These are phyloP conservation scores for Hydrophis major DNA, from an alignment of 2,797 vertebrate species.

Conservation along the genomic window DNA sequence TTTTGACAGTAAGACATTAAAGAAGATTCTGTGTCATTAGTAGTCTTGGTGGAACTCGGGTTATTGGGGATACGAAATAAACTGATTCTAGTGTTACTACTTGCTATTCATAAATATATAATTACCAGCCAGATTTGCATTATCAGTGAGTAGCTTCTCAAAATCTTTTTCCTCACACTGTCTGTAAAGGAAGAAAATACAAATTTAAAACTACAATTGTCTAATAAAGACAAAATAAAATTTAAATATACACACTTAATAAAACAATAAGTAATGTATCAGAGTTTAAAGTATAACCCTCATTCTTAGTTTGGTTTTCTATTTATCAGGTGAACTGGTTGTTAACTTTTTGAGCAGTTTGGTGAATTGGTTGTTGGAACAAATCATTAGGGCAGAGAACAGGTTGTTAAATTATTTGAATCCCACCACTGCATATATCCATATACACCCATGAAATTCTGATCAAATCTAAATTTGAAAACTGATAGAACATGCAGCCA, in stretches of 20 bases:
- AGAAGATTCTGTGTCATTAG: not conserved
- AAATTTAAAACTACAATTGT: constrained; percentile 13
- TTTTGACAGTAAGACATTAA: not conserved
- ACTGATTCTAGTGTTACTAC: not conserved
- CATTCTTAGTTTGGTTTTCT: not conserved
- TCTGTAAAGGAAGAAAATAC: constrained; percentile 61
- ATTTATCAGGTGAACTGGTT: not conserved
- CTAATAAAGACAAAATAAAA: not conserved
- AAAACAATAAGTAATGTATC: not conserved
- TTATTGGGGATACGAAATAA: not conserved
- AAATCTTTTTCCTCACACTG: constrained; percentile 78
- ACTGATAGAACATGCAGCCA: not conserved
- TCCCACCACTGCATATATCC: too few relatives aligned
- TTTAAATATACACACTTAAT: not conserved
- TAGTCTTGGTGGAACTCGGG: not conserved
- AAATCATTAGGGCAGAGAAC: too few relatives aligned
- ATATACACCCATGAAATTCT: not conserved
- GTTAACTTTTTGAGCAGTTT: too few relatives aligned
- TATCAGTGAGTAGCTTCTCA: constrained; percentile 80
- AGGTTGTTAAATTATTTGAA: too few relatives aligned
- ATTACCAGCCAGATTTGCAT: constrained; percentile 86
- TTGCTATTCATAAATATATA: constrained; percentile 16
- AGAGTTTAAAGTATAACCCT: not conserved
- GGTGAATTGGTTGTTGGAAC: too few relatives aligned
- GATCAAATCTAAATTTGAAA: not conserved